These are phyloP conservation scores for Gallinago jamesoni DNA, from an alignment of 2,113 vertebrate species.

Conservation along the genomic window DNA sequence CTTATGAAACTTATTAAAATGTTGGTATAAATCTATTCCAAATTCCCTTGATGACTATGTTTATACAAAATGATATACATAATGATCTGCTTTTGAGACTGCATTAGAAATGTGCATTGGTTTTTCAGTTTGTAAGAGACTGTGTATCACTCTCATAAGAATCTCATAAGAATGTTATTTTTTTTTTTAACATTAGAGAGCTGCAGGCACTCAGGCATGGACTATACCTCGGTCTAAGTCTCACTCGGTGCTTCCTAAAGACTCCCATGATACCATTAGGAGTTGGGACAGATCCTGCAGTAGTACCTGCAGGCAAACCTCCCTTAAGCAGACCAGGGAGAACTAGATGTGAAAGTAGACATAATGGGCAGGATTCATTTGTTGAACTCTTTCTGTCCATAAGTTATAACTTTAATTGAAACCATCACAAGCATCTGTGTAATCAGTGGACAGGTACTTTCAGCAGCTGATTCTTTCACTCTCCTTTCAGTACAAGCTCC, in stretches of 20 bases:
- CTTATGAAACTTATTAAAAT: constrained; percentile 69
- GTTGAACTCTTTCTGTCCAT: background rate
- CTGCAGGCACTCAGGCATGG: background rate
- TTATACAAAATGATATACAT: constrained; percentile 62
- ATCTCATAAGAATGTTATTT: background rate
- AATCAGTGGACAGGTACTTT: background rate
- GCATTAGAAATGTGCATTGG: constrained; percentile 42
- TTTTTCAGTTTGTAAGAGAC: constrained; percentile 2
- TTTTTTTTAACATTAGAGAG: background rate
- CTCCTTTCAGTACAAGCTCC: background rate
- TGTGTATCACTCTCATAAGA: background rate
- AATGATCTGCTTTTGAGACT: constrained; percentile 63
- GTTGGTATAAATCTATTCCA: constrained; percentile 57
- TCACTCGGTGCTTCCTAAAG: background rate
- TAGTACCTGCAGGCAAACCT: background rate
- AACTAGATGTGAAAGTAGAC: background rate
- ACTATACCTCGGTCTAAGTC: background rate
- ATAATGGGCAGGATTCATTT: background rate
- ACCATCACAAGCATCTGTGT: fast-evolving
- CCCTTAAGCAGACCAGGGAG: background rate
- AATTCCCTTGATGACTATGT: constrained; percentile 67
- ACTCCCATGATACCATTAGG: background rate
- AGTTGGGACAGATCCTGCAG: background rate
- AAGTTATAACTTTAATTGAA: background rate
- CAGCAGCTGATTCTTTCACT: background rate